Base-by-base conservation (phyloP, 2,888 invertebrate species). In the Netelia fuscicornis region DNA sequence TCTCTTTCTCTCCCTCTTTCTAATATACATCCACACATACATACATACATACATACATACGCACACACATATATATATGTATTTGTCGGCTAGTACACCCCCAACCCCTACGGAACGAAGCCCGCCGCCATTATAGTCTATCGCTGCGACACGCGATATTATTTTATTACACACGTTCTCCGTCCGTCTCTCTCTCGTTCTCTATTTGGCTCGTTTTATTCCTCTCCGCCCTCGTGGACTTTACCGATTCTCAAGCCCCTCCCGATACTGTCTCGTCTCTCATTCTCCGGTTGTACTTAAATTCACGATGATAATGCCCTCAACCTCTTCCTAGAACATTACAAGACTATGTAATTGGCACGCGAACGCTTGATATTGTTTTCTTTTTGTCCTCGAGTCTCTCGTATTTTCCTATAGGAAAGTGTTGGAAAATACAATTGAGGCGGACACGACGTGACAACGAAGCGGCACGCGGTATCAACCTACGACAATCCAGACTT, bases 131-230 rank as follows among this genome's bases (percentile, higher is more conserved):
- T 81, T 78, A 75, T 68, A 79, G 75, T 81, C 74, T 81, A 85
- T 79, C 78, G 74, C 81, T 81, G 81, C 78, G 84, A 81, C 84
- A 85, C 81, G 84, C 81, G 84, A 85, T 85, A 85, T 85, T 85
- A 85, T 85, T 85, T 81, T 78, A 85, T 81, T 78, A 85, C 74
- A 81, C 68, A 75, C 60, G 54, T 70, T 64, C 68, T 56, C 68
- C 65, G 23, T 58, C 42, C 25, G 25, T n/a, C 25, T 52, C 58
- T 68, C 17, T n/a, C 13, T 25, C 25, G 2, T 2, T 25, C 25
- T 30, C 2, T 30, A 0, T 30, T 30, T 30, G 0, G 30, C 30
- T 30, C 30, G 30, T 30, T 30, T 30, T 30, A 2, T 30, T 30
- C 30, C 30, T 25, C 58, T 54, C 11, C 48, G 20, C 2, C 70